Base-by-base conservation (phyloP, 1,140 invertebrate species). In the Aphis craccivora region DNA sequence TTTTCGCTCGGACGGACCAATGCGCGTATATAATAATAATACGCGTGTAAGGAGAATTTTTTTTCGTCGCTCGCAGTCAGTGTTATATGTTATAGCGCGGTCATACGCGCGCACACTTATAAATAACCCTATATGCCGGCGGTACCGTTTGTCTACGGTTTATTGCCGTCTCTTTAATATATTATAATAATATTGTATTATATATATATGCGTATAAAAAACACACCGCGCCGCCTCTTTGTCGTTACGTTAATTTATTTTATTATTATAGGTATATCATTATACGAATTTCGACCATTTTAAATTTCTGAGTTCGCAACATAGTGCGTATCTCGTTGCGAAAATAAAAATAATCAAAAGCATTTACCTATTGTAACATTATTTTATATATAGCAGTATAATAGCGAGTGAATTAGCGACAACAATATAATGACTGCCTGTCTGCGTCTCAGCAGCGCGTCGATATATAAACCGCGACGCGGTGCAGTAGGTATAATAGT, bases 1-100 rank as follows among this genome's bases (percentile, higher is more conserved):
- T 67, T 67, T 67, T 67, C 60, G 60, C 60, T 67, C 60, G 60
- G 60, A 67, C 60, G 60, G 60, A 67, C 60, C 60, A n/a, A 67
- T 67, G 60, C 60, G 14, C 37, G 37, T 40, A 3, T 67, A 67
- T 67, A n/a, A 67, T 67, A 67, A 67, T 67, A 67, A 67, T 67
- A 67, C 30, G 60, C 60, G 60, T 67, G 60, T 67, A 67, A 67
- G 60, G 60, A 67, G 60, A 67, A 67, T 67, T 67, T 67, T 67
- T 67, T 67, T 67, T 67, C 60, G 60, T 67, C 60, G 60, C 60
- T 67, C 3, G 60, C 60, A n/a, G 60, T n/a, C 60, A 18, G 60
- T 14, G 60, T 67, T 67, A n/a, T n/a, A n/a, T n/a, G 18, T 67
- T 67, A 67, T 18, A 67, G 60, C 60, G 60, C 60, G 60, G 60